Conservation (phyloP, 2,888 invertebrate genomes). For the Eupeodes latifasciatus region DNA sequence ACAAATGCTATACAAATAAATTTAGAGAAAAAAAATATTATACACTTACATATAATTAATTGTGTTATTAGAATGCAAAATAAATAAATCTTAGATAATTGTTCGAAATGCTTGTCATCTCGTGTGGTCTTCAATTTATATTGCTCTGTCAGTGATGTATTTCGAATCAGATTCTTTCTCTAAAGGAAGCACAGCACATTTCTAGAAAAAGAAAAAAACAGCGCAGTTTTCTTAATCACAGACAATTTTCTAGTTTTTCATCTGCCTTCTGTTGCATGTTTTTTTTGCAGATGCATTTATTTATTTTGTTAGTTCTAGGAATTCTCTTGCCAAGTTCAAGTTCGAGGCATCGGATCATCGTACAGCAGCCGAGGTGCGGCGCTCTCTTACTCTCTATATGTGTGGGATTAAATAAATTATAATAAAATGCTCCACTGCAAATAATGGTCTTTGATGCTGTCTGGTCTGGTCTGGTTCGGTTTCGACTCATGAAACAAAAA, state of each 20-base stretch:
- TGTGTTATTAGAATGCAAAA: slow-evolving; percentile 58
- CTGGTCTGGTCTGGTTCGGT: slow-evolving; percentile 24
- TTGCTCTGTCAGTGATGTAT: slow-evolving; percentile 57
- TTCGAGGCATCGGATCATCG: slow-evolving; percentile 78
- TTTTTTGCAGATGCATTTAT: slow-evolving; percentile 7
- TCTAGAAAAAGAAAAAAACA: not conserved
- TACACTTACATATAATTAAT: slow-evolving; percentile 50
- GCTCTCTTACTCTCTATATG: slow-evolving; percentile 3
- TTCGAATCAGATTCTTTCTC: slow-evolving; percentile 44
- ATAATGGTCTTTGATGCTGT: slow-evolving; percentile 51
- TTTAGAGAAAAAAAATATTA: slow-evolving; percentile 27
- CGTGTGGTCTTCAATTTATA: slow-evolving; percentile 61
- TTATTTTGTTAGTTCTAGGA: slow-evolving; percentile 40
- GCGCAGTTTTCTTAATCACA: not conserved
- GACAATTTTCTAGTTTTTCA: not conserved
- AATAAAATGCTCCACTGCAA: slow-evolving; percentile 51
- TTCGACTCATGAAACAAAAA: slow-evolving; percentile 26
- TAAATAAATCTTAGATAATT: slow-evolving; percentile 62
- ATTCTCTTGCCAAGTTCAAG: slow-evolving; percentile 81
- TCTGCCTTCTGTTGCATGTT: slow-evolving; percentile 42
- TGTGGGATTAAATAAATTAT: slow-evolving; percentile 58
- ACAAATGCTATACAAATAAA: slow-evolving; percentile 58
- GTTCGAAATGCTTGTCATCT: slow-evolving; percentile 50
- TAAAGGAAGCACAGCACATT: slow-evolving; percentile 17
- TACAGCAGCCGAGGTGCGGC: slow-evolving; percentile 39